These are phyloP conservation scores for Eudyptes chrysolophus DNA, from an alignment of 2,113 vertebrate genomes.

Conservation along the genomic window DNA sequence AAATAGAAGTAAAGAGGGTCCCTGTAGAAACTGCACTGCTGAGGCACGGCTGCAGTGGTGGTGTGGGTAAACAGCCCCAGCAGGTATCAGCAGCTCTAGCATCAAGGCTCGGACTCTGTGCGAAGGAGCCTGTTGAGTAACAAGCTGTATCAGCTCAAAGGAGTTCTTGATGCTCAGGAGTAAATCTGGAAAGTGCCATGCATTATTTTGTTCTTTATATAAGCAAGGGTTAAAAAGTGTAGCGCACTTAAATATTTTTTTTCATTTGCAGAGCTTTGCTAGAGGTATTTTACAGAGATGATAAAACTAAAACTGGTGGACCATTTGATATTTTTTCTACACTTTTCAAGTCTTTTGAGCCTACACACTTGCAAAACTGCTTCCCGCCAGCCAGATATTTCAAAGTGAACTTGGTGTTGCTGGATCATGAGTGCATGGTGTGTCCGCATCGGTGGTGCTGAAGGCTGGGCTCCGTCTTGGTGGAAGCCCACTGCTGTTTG, in stretches of 20 bases:
- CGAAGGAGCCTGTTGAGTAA: fast-evolving
- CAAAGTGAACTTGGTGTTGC: fast-evolving
- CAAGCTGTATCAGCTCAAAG: neutral
- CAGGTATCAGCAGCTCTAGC: fast-evolving
- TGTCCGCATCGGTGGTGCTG: fast-evolving
- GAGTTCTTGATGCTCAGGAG: neutral
- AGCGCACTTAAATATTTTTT: neutral
- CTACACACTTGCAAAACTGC: fast-evolving
- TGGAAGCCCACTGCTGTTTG: fast-evolving
- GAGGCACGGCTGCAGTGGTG: neutral
- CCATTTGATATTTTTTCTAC: neutral
- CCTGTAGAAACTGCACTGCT: fast-evolving
- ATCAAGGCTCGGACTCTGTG: fast-evolving
- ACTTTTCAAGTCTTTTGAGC: neutral
- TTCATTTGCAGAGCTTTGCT: neutral
- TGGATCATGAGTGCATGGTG: fast-evolving
- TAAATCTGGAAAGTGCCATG: fast-evolving
- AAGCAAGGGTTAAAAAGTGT: neutral
- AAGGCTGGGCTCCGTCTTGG: neutral
- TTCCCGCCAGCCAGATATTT: fast-evolving
- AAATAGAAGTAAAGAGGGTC: neutral
- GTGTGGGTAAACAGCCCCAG: fast-evolving
- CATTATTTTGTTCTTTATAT: fast-evolving
- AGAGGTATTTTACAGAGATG: neutral
- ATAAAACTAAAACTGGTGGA: neutral